Evolutionary conservation across 1,140 invertebrate genomes (phyloP), one percentile per base, ranked within the genome.

Genomic region (Pseudoatta argentina): DNA sequence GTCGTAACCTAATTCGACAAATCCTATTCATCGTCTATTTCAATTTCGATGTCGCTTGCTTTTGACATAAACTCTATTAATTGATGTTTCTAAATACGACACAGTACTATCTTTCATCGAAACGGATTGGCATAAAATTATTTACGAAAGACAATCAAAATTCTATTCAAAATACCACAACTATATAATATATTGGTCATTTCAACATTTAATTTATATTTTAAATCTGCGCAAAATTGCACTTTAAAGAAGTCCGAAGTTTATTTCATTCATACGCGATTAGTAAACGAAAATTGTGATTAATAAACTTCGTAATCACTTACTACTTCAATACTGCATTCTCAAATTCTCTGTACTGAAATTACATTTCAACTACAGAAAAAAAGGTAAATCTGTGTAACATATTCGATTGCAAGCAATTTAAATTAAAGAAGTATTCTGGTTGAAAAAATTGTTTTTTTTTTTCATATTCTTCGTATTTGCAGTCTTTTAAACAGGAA

Each of bases 1-100:
- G 18, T 59, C 27, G 64, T 85, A 90, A 90, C 85, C 89, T 63
- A 85, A 90, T 90, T 90, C 75, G n/a, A 39, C 83, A 61, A 30
- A 48, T 51, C 18, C 63, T 34, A 51, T 30, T 66, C 73, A 55
- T 27, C 48, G 55, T 72, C 66, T 64, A 53, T 82, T 86, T 72
- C 63, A 27, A 71, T 63, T 69, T 71, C 72, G 48, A 57, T 24
- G 48, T 82, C 79, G 55, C 53, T 73, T 75, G 69, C 18, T 61
- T 83, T 75, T 82, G 67, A 73, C 79, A 73, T 71, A 39, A 83
- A 24, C n/a, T 5, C 53, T 34, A 83, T 83, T 83, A 83, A 83
- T 83, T 73, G 69, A 83, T 63, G 55, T 73, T 75, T 48, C 69
- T 61, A 75, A 75, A 83, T 61, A 55, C 39, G 34, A 39, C 14